Base-by-base conservation (phyloP, 1,140 invertebrate species). In the Leptinotarsa defecta region DNA sequence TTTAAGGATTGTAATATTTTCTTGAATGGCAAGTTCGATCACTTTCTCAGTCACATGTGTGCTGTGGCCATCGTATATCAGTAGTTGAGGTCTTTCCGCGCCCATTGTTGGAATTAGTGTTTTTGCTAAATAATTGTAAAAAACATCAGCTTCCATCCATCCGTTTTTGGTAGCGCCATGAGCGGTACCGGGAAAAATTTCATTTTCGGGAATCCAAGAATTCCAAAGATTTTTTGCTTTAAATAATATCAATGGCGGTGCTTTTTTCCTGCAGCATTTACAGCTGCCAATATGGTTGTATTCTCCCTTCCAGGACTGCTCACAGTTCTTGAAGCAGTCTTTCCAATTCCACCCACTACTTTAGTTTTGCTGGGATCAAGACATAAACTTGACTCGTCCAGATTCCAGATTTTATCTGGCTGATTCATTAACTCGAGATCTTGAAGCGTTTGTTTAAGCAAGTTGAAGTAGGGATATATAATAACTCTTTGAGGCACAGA, bases 241-340 rank as follows among this genome's bases (percentile, higher is more conserved):
- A 79, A 77, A 84, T 27, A 85, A 78, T n/a, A 86, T 84, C n/a
- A 86, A 72, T 27, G 85, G 85, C 57, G 80, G 79, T 57, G 75
- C 64, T 81, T 85, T 86, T 52, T 80, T 71, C 83, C 84, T 74
- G 72, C 61, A 52, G 84, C 85, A 81, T 70, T 83, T 52, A 77
- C 74, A 17, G 75, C 79, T 22, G 83, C 73, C 61, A 85, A 75
- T 68, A 86, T 80, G 13, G 85, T 85, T 48, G 78, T 83, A 74
- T 85, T 86, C 72, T 85, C 79, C 76, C 80, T 83, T 48, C 80
- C 85, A 34, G 82, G 79, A 13, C 79, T 77, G 69, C 74, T 63
- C 13, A 80, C 84, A 13, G 81, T 83, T 77, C 83, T 65, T 20
- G 81, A 79, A 48, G 77, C 80, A n/a, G 81, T 68, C 67, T 63